Evolutionary conservation across 2,797 vertebrate genomes (phyloP), one percentile per base, ranked within the genome.

Genomic region (Falco rusticolus): DNA sequence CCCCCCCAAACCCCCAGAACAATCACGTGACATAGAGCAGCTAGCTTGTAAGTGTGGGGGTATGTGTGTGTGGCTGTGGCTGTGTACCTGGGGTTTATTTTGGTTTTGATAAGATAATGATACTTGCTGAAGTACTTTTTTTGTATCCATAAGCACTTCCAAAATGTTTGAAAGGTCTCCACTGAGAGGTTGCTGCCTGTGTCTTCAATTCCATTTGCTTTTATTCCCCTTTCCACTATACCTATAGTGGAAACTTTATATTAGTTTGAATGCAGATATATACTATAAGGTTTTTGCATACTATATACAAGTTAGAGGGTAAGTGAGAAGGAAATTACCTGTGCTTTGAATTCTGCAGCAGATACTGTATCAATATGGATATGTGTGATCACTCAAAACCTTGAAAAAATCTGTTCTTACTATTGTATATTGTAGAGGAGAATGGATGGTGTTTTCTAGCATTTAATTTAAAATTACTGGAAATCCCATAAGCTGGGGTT

Each of bases 371-470:
- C 59, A 89, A 75, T 71, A 89, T 61, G 47, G 82, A 45, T 65
- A 87, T 88, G 16, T 24, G 6, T 22, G 57, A 48, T 92, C 31
- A 63, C 63, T 87, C 31, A 65, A n/a, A 77, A 28, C 28, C 57
- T 56, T 90, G 56, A 84, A 94, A 96, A 97, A 96, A 83, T 90
- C 89, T 97, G 86, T 39, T 96, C 65, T 95, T 94, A 71, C 92
- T 95, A 91, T 82, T 45, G 47, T 53, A 39, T 76, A 92, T 88
- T 97, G 45, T 57, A 87, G 92, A 92, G 76, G 92, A 93, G 75
- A 80, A 85, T 5, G 31, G 75, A 83, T 80, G 69, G 16, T 82
- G 78, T 85, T 94, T 90, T 87, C 57, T 61, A 78, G 71, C 33
- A 88, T 94, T 97, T 87, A 76, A 89, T n/a, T 57, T 68, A 89